These are phyloP conservation scores for Ophion costatus DNA, from an alignment of 2,888 invertebrate genomes.

Conservation along the genomic window DNA sequence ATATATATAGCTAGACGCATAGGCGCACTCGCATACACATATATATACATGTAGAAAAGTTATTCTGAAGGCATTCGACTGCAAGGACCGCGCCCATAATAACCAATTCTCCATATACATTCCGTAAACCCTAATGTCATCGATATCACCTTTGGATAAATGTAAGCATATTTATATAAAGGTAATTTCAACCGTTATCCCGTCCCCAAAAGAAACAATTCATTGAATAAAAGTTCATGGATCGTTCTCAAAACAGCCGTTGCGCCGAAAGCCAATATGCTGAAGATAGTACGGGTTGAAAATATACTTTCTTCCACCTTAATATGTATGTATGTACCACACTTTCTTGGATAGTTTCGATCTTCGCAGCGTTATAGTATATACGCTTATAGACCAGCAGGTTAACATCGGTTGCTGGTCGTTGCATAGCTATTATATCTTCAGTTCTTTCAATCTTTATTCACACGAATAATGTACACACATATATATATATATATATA, in stretches of 20 bases:
- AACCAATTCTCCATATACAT: slow-evolving; percentile 6
- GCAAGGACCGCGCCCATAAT: slow-evolving; percentile 22
- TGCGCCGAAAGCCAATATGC: not conserved
- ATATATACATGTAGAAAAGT: not conserved
- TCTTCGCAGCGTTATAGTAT: too few species aligned
- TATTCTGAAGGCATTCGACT: not conserved
- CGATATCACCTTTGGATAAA: not conserved
- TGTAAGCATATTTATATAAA: not conserved
- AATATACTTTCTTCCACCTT: not conserved
- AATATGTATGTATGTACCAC: not conserved
- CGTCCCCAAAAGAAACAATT: not conserved
- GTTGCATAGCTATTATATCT: not conserved
- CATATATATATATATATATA: too few species aligned
- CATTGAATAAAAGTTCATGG: not conserved
- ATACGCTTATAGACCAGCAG: not conserved
- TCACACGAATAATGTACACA: too few species aligned
- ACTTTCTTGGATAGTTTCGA: too few species aligned
- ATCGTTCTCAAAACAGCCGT: not conserved
- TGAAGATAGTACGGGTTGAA: not conserved
- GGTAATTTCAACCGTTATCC: not conserved
- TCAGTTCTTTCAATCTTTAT: not conserved
- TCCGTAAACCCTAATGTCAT: not conserved
- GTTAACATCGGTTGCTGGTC: not conserved
- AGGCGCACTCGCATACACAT: not conserved
- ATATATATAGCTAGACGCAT: not conserved